Conservation (phyloP, 2,888 invertebrate species). For the Doris montereyensis region DNA sequence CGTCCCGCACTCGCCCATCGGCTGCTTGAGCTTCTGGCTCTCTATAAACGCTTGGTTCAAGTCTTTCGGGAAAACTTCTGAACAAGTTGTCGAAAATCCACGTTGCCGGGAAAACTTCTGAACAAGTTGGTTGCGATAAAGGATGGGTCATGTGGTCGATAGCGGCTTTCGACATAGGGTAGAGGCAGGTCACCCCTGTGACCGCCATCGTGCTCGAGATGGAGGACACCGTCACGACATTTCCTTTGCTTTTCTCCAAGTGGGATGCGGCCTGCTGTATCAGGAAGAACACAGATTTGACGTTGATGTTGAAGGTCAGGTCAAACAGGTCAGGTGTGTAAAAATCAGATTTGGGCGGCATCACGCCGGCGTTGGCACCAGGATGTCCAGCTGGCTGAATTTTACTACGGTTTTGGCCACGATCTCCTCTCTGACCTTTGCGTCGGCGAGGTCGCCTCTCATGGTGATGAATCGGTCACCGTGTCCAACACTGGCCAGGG, state of each 20-base stretch:
- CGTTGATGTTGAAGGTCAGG: conserved; percentile 31
- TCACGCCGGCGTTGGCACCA: conserved; percentile 26
- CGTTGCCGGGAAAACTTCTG: conserved; percentile 15
- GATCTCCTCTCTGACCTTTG: neutral
- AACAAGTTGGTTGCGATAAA: conserved; percentile 10
- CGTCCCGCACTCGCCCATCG: no score
- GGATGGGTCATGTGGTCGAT: conserved; percentile 21
- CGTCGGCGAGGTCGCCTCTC: conserved; percentile 6
- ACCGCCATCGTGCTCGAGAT: neutral
- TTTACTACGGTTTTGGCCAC: conserved; percentile 7
- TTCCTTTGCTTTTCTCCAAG: conserved; percentile 31
- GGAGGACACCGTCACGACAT: conserved; percentile 24
- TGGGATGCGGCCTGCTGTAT: conserved; percentile 33
- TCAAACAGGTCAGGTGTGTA: conserved; percentile 16
- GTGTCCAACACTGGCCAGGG: neutral
- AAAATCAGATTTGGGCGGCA: neutral
- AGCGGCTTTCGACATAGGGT: conserved; percentile 8
- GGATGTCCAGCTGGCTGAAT: conserved; percentile 32
- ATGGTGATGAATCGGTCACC: neutral
- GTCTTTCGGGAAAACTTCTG: no score
- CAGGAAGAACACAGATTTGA: conserved; percentile 27
- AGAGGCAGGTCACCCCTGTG: neutral
- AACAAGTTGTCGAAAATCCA: neutral
- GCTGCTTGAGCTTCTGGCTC: no score
- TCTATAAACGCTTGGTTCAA: no score